phyloP scores from a whole-genome alignment of 2,888 invertebrate genomes.

The Melanotus villosus region DNA sequence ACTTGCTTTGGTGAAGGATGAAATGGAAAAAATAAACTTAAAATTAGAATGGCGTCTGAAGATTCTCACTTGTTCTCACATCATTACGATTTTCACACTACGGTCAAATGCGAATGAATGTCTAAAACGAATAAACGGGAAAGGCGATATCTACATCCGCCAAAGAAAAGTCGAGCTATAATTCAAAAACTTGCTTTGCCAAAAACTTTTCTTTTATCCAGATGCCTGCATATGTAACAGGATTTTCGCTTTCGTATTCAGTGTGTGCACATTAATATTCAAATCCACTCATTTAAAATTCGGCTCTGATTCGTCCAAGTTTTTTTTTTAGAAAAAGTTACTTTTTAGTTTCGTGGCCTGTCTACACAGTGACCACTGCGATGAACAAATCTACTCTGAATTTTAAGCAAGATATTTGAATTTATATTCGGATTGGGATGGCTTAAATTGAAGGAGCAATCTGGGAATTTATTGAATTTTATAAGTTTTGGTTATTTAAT shows the following conservation, averaged over 20 bases:
- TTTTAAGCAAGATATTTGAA: no score
- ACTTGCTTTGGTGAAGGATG: no score
- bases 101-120: conserved; percentile 14
- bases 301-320: conserved; percentile 6
- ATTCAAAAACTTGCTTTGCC: conserved; percentile 23
- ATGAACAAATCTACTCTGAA: background rate
- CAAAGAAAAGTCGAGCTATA: conserved; percentile 20
- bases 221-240: conserved; percentile 16
- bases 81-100: conserved; percentile 15
- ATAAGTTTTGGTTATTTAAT: no score
- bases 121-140: conserved; percentile 13
- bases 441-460: no score
- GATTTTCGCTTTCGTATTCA: conserved; percentile 23
- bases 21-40: background rate
- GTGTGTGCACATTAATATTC: conserved; percentile 22
- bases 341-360: no score
- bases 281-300: conserved; percentile 10
- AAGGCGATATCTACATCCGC: conserved; percentile 14
- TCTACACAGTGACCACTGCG: no score
- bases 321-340: background rate
- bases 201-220: conserved; percentile 26
- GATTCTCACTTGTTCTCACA: conserved; percentile 2
- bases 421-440: no score
- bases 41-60: conserved; percentile 8
- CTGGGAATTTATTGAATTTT: no score